Evolutionary conservation across 2,113 vertebrate species (phyloP), one percentile per base, ranked within the genome.

Genomic region (Psophia crepitans): DNA sequence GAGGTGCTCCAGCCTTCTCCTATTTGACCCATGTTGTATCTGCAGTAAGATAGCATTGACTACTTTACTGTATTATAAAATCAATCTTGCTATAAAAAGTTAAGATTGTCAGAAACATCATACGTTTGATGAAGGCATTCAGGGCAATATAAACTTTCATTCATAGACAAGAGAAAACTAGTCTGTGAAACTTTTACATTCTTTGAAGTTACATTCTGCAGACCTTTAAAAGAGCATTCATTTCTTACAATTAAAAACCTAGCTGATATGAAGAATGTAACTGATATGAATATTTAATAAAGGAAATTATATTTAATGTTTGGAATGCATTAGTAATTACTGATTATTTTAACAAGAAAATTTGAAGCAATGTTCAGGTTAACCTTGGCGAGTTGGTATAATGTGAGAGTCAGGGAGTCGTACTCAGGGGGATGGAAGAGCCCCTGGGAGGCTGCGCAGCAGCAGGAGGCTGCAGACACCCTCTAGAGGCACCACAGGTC

Each of bases 401-500:
- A 24, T 43, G 23, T 54, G 51, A 74, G 58, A 51, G 35, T n/a
- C n/a, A 27, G 16, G 54, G 41, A 63, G 30, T 19, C 13, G 7
- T 53, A 1, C 35, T 35, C 8, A 0, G 1, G 10, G 13, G 16
- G 5, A 15, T 19, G 9, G 14, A 26, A 12, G 43, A 46, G 37
- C 22, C 15, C 22, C 39, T 8, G 39, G n/a, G 5, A 75, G 39
- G 30, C 64, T 71, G 44, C 22, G 20, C 19, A 23, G 37, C 39
- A 26, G 30, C 64, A 10, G 1, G 46, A 49, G 48, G 32, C 54
- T 56, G 19, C 35, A 7, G 41, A 6, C 46, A 26, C 46, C 6
- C 43, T 78, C 35, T 28, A 1, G 26, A 15, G 66, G 46, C 28
- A 51, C 24, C 4, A 12, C 26, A 17, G 46, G 2, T 27, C 48